phyloP scores from a whole-genome alignment of 1,140 invertebrate species.

The Mactra quadrangularis region DNA sequence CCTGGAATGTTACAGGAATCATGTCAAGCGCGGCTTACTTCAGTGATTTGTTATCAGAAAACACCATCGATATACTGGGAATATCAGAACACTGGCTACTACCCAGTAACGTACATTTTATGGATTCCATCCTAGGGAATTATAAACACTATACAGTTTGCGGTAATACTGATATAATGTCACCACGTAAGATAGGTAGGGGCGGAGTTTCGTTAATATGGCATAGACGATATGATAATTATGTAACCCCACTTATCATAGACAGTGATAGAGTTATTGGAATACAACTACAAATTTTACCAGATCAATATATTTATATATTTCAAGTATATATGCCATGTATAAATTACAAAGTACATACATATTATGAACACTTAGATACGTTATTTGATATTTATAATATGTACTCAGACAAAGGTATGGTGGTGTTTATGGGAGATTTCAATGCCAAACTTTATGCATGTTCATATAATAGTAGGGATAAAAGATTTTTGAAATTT shows the following conservation, averaged over 20 bases:
- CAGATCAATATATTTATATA: too few species aligned
- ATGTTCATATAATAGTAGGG: too few species aligned
- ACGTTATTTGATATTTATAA: too few species aligned
- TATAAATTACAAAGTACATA: slow-evolving; percentile 6
- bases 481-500: too few species aligned
- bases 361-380: slow-evolving; percentile 27
- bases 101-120: slow-evolving; percentile 38
- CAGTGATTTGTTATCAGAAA: not conserved
- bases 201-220: slow-evolving; percentile 38
- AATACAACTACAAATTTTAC: too few species aligned
- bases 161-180: not conserved
- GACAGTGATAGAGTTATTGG: not conserved
- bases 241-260: slow-evolving; percentile 4
- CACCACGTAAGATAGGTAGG: not conserved
- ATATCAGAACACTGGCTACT: slow-evolving; percentile 33
- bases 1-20: slow-evolving; percentile 40
- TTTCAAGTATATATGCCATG: slow-evolving; percentile 11
- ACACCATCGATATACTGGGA: slow-evolving; percentile 23
- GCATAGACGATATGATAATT: slow-evolving; percentile 26
- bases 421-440: slow-evolving; percentile 1
- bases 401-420: too few species aligned
- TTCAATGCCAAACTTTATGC: slow-evolving; percentile 14
- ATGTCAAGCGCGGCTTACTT: slow-evolving; percentile 39
- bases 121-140: not conserved
- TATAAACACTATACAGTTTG: slow-evolving; percentile 19